Evolutionary conservation across 2,888 invertebrate species (phyloP).

Genomic region (Drosophila recens): DNA sequence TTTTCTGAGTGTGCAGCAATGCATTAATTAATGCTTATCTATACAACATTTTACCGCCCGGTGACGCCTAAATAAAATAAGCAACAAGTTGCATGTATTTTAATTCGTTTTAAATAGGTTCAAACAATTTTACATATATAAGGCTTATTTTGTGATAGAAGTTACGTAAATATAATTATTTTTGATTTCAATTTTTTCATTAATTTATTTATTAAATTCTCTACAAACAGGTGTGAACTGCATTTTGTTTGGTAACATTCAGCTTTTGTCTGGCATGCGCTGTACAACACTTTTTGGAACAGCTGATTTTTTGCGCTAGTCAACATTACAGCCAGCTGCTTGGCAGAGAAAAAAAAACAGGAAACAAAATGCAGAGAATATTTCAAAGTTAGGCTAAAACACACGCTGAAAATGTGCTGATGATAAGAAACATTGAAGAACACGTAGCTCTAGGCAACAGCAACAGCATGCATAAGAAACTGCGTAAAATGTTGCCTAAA

Average conservation of each 20-base stretch:
- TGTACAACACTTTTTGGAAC: conserved; percentile 9
- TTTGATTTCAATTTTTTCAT: too few species aligned
- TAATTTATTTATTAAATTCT: background rate
- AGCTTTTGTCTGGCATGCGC: conserved; percentile 8
- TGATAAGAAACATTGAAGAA: conserved; percentile 19
- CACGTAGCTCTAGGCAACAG: conserved; percentile 2
- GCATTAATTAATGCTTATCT: conserved; percentile 23
- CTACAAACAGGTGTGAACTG: background rate
- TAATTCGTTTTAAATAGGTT: background rate
- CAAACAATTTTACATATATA: background rate
- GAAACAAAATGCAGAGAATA: conserved; percentile 37
- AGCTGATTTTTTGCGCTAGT: conserved; percentile 45
- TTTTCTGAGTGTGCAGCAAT: conserved; percentile 8
- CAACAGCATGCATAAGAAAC: conserved; percentile 64
- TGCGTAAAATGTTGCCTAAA: conserved; percentile 83
- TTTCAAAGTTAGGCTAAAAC: conserved; percentile 21
- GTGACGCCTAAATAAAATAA: background rate
- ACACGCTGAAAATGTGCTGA: conserved; percentile 40
- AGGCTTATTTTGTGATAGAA: background rate
- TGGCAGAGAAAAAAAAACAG: conserved; percentile 7
- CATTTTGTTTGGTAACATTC: background rate
- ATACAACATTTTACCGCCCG: conserved; percentile 1
- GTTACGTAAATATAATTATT: background rate
- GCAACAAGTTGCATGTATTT: background rate
- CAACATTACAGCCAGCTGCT: conserved; percentile 39